Percentiles rank a stretch among this genome's conserved stretches.
These are phyloP conservation scores for Aegithalos caudatus DNA, from an alignment of 2,113 vertebrate species.

Conservation along the genomic window DNA sequence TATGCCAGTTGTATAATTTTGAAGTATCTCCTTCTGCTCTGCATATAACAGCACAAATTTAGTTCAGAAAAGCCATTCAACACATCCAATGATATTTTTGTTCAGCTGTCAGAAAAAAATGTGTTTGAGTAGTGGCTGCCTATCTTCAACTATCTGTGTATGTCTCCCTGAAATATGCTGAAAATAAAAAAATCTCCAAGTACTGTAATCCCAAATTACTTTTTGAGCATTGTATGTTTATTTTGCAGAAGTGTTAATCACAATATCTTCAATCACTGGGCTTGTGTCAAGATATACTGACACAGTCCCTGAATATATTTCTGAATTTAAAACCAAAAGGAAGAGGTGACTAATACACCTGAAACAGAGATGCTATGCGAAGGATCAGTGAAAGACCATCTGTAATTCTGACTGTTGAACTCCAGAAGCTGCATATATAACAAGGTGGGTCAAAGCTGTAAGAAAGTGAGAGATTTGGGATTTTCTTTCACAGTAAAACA, in stretches of 20 bases:
- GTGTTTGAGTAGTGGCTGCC: neutral
- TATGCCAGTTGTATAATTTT: neutral
- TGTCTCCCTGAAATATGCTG: neutral
- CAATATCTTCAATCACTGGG: neutral
- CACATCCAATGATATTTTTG: neutral
- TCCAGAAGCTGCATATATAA: neutral
- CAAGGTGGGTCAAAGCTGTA: neutral
- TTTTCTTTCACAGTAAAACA: neutral
- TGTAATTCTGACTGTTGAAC: neutral
- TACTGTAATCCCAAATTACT: neutral
- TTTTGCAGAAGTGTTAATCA: neutral
- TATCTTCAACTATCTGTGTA: neutral
- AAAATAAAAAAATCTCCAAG: neutral
- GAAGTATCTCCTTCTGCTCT: neutral
- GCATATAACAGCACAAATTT: neutral
- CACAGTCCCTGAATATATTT: neutral
- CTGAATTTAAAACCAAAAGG: neutral
- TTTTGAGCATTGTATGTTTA: neutral
- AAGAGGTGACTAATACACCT: neutral
- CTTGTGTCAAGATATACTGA: neutral
- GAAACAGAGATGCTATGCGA: neutral
- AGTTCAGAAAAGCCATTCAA: neutral
- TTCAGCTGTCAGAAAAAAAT: neutral
- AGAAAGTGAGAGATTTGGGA: neutral
- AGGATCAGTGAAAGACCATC: neutral